Percentiles rank a stretch among this genome's conserved stretches.
These are phyloP conservation scores for Pithys albifrons DNA, from an alignment of 2,113 vertebrate species.

Conservation along the genomic window DNA sequence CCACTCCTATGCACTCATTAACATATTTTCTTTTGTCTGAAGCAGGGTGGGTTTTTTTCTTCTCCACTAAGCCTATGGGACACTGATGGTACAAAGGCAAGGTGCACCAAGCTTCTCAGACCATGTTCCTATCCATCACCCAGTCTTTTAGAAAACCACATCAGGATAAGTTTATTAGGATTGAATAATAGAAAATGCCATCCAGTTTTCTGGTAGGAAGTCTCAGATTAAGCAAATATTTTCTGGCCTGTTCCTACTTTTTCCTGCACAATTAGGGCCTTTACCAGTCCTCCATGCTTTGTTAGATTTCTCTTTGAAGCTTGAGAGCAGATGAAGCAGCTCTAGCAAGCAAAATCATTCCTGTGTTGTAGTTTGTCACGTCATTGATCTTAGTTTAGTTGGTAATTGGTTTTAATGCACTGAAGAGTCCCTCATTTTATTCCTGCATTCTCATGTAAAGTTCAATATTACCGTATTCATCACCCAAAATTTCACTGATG, in stretches of 20 bases:
- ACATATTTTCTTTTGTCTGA: background rate
- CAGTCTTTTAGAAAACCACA: background rate
- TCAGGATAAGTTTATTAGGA: background rate
- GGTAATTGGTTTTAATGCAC: slow-evolving; percentile 62
- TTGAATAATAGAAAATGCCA: background rate
- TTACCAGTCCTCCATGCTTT: background rate
- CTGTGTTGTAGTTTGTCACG: background rate
- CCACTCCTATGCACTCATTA: background rate
- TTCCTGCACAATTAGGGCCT: background rate
- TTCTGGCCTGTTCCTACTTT: background rate
- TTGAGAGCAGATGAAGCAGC: background rate
- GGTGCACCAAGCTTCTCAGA: background rate
- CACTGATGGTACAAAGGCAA: background rate
- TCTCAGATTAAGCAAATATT: background rate
- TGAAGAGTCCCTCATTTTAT: slow-evolving; percentile 29
- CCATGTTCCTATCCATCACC: background rate
- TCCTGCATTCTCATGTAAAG: background rate
- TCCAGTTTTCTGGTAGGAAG: background rate
- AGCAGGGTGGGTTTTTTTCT: background rate
- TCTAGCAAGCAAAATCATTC: slow-evolving; percentile 13
- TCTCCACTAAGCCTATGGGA: background rate
- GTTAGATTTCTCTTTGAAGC: background rate
- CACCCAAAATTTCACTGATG: background rate
- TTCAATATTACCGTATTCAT: slow-evolving; percentile 21
- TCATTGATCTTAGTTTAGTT: slow-evolving; percentile 50